Percentiles rank a stretch among this genome's conserved stretches.
phyloP scores from a whole-genome alignment of 2,797 vertebrate genomes.

The Sebastes taczanowskii region DNA sequence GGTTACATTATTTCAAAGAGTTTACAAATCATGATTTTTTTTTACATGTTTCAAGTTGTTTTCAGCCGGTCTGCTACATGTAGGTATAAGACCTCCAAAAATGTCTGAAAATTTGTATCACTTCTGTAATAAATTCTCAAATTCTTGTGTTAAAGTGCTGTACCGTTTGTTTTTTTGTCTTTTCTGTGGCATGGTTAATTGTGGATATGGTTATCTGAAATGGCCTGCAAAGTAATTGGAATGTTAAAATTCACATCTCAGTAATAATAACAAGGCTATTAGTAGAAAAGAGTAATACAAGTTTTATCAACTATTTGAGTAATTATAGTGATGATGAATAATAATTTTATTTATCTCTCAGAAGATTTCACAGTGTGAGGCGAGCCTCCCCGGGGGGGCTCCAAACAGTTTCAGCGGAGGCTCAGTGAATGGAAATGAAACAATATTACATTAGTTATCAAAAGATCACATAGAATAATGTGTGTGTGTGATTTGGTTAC shows the following conservation, averaged over 20 bases:
- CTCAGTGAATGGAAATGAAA: no score
- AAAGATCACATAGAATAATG: no score
- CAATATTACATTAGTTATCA: no score
- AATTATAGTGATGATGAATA: not conserved
- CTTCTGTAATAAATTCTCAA: slow-evolving; percentile 11
- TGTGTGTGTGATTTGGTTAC: not conserved
- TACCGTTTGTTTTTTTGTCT: not conserved
- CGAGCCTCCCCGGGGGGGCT: no score
- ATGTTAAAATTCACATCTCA: not conserved
- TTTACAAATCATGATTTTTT: not conserved
- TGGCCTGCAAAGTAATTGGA: not conserved
- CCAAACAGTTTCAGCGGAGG: no score
- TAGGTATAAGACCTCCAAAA: not conserved
- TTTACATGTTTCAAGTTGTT: not conserved
- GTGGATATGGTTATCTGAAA: not conserved
- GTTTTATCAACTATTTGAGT: not conserved
- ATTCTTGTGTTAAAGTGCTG: slow-evolving; percentile 26
- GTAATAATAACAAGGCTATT: not conserved
- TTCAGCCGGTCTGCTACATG: not conserved
- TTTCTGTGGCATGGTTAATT: not conserved
- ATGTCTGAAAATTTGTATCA: not conserved
- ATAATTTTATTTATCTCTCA: not conserved
- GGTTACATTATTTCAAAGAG: not conserved
- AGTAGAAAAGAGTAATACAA: not conserved
- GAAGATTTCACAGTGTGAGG: no score